A percentile compares a stretch with the other conserved stretches of the same genome.
phyloP scores from a whole-genome alignment of 2,888 invertebrate species.

The Microdon myrmicae region DNA sequence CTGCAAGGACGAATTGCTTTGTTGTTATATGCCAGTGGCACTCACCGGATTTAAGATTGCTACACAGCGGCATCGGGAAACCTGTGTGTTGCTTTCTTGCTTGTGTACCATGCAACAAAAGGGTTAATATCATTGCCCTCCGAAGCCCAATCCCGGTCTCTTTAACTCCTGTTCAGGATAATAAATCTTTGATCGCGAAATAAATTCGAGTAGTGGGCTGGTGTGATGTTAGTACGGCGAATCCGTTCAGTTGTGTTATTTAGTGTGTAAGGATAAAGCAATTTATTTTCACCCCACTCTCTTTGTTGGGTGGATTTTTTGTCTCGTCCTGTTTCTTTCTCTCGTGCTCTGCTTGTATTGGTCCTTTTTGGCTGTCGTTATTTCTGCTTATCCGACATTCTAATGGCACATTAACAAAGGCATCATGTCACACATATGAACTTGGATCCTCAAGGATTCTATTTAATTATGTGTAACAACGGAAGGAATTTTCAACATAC shows the following conservation, averaged over 20 bases:
- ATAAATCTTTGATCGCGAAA: constrained; percentile 50
- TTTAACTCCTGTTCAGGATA: constrained; percentile 4
- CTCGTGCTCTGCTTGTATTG: background rate
- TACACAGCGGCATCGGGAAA: constrained; percentile 21
- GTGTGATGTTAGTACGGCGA: background rate
- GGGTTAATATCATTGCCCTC: constrained; percentile 29
- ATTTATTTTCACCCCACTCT: constrained; percentile 25
- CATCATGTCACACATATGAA: constrained; percentile 39
- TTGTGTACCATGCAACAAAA: constrained; percentile 29
- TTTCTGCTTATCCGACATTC: constrained; percentile 11
- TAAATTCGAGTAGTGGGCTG: constrained; percentile 33
- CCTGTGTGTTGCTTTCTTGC: constrained; percentile 36
- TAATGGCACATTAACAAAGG: constrained; percentile 55
- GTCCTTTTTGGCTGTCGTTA: constrained; percentile 2
- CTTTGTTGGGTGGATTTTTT: no score
- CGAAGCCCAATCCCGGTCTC: no score
- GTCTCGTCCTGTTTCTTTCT: constrained; percentile 2
- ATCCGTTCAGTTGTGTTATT: no score
- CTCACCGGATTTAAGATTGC: constrained; percentile 14
- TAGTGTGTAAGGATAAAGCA: constrained; percentile 29
- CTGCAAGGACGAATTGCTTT: constrained; percentile 35
- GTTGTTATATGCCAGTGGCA: constrained; percentile 15
- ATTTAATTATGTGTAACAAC: constrained; percentile 24
- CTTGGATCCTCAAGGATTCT: background rate
- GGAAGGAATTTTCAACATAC: constrained; percentile 23